Percentiles rank a stretch among this genome's conserved stretches.
Evolutionary conservation across 2,797 vertebrate species (phyloP).

Genomic region (Otus scops): DNA sequence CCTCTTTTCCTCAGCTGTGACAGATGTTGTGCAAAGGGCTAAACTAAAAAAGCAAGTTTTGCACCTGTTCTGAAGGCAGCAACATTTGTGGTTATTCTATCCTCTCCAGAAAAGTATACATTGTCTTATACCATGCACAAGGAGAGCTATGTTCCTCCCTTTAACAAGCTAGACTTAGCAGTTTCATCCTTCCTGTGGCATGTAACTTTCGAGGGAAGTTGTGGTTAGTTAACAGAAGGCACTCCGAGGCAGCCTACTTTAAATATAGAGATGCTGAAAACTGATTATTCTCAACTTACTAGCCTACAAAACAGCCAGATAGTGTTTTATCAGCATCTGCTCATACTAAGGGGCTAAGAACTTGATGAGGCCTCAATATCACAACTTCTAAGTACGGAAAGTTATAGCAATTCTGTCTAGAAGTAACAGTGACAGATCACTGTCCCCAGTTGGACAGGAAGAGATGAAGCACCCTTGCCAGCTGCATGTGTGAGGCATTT

Average conservation of each 20-base stretch:
- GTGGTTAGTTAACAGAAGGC: slow-evolving; percentile 39
- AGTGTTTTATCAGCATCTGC: neutral
- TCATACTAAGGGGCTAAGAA: neutral
- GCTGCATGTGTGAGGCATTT: neutral
- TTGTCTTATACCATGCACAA: neutral
- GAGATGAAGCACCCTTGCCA: neutral
- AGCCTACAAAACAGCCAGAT: neutral
- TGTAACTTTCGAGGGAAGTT: slow-evolving; percentile 59
- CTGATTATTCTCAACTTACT: neutral
- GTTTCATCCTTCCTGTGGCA: slow-evolving; percentile 59
- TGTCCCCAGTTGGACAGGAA: neutral
- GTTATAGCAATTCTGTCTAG: neutral
- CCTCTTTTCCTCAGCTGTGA: slow-evolving; percentile 39
- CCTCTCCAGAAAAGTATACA: neutral
- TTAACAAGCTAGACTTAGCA: slow-evolving; percentile 45
- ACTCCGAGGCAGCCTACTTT: slow-evolving; percentile 2
- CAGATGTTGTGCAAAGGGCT: slow-evolving; percentile 44
- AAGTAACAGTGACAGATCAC: neutral
- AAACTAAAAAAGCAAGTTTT: slow-evolving; percentile 31
- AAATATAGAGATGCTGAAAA: slow-evolving; percentile 60
- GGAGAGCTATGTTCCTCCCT: slow-evolving; percentile 6
- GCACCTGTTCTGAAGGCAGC: slow-evolving; percentile 45
- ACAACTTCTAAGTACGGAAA: neutral
- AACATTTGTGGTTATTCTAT: slow-evolving; percentile 29
- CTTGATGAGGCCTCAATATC: neutral